Evolutionary conservation across 2,888 invertebrate genomes (phyloP), one percentile per base, ranked within the genome.

Genomic region (Agonopterix arenella): DNA sequence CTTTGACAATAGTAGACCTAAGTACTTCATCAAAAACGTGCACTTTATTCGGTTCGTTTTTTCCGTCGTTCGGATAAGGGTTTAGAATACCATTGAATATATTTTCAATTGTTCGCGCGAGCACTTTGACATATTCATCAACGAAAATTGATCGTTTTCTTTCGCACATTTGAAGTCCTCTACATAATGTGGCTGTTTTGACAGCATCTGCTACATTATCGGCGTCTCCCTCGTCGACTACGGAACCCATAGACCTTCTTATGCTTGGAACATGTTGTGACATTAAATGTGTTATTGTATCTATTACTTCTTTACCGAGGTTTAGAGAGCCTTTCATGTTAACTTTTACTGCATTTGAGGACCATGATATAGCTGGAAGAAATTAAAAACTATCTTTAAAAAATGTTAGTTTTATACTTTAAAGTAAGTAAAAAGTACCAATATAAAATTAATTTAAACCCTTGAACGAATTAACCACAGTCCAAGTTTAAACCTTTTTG

Each of bases 251-350:
- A 16, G 69, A 54, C 4, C 73, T 62, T 47, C 81, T 61, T 44
- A 67, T 61, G 2, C 52, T 40, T 40, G 40, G 10, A 10, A n/a
- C n/a, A n/a, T 52, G 37, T 38, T 56, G 1, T 52, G 1, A 0
- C 7, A 81, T 49, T 45, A 68, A 76, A 28, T 69, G 49, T 4
- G 68, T 56, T 2, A 85, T 11, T 0, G 73, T 65, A 0, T 80
- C 73, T 50, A 81, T 53, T 1, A 86, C 75, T 10, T 84, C 81
- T 53, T 72, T 72, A 1, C 85, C 86, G 1, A 86, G 57, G 16
- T 62, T 76, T 1, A 86, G 41, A 1, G 73, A 68, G 0, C 84
- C 86, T 47, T 76, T 71, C 66, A 86, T 66, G 50, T 81, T 74
- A 0, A 85, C 73, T 66, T 76, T 80, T 8, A 86, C 67, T 2